phyloP scores from a whole-genome alignment of 2,797 vertebrate species.

The Helicolenus hilgendorfi region DNA sequence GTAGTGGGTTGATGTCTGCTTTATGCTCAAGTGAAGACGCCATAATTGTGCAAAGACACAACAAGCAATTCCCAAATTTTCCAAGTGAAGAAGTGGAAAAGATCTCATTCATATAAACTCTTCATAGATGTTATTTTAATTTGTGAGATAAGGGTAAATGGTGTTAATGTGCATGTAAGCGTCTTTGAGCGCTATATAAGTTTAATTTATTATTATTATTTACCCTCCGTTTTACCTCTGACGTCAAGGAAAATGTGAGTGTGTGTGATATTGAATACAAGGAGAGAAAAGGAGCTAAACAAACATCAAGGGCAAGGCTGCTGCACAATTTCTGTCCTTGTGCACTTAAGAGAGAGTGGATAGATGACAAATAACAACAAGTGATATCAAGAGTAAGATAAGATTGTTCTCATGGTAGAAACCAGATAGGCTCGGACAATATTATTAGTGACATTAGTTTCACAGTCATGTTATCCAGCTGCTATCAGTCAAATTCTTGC shows the following conservation, averaged over 20 bases:
- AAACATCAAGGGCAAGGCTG: conserved; percentile 4
- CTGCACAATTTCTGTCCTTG: neutral
- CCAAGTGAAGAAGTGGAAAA: neutral
- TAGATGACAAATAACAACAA: neutral
- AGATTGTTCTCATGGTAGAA: neutral
- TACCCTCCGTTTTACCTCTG: neutral
- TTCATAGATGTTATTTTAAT: neutral
- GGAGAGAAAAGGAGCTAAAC: neutral
- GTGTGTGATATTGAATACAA: neutral
- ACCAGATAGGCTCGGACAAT: neutral
- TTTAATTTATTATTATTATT: no score
- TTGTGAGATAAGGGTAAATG: neutral
- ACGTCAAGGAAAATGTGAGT: neutral
- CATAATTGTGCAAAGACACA: neutral
- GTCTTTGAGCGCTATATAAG: no score
- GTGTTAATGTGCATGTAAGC: neutral
- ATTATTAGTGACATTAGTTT: neutral
- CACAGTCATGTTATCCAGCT: neutral
- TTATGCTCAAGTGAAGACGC: neutral
- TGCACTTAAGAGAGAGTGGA: neutral
- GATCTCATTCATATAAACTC: neutral
- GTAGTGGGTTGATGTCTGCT: neutral
- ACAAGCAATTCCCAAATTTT: neutral
- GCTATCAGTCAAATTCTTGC: neutral
- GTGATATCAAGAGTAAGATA: neutral